Conservation (phyloP, 2,888 invertebrate genomes). For the Hirtodrosophila trivittata region DNA sequence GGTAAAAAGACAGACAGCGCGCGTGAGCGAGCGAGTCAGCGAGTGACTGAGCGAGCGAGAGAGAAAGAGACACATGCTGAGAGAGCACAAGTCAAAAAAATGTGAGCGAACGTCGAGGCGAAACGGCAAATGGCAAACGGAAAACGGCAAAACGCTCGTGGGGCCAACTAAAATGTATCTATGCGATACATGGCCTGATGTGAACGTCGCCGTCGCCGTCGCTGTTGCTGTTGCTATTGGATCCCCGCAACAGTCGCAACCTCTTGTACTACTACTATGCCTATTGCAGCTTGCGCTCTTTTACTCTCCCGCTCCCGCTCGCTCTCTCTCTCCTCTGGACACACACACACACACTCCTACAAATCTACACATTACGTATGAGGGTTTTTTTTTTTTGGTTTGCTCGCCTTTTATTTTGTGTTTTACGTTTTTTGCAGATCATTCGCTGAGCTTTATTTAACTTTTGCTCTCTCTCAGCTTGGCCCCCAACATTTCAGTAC, state of each 20-base stretch:
- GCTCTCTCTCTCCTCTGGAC: conserved; percentile 27
- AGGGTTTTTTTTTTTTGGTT: conserved; percentile 55
- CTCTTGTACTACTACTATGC: conserved; percentile 23
- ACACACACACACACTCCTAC: conserved; percentile 23
- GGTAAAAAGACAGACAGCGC: conserved; percentile 46
- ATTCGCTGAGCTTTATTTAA: conserved; percentile 78
- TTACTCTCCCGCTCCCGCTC: conserved; percentile 15
- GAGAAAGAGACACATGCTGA: conserved; percentile 6
- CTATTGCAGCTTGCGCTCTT: conserved; percentile 41
- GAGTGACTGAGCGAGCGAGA: conserved; percentile 25
- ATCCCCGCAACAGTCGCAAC: background rate
- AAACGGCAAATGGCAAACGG: conserved; percentile 48
- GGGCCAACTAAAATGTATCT: conserved; percentile 70
- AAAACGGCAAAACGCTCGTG: conserved; percentile 43
- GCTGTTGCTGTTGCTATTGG: background rate
- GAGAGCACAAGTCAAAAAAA: conserved; percentile 45
- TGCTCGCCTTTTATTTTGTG: conserved; percentile 58
- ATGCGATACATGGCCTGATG: conserved; percentile 75
- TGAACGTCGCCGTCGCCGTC: conserved; percentile 33
- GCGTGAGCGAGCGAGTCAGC: conserved; percentile 9
- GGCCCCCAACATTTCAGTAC: conserved; percentile 33
- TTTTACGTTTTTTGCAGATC: conserved; percentile 65
- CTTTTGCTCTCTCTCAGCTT: conserved; percentile 72
- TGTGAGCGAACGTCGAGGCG: conserved; percentile 60
- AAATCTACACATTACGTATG: conserved; percentile 66